These are phyloP conservation scores for Microcebus tavaratra DNA, from an alignment of 2,113 vertebrate genomes.

Conservation along the genomic window DNA sequence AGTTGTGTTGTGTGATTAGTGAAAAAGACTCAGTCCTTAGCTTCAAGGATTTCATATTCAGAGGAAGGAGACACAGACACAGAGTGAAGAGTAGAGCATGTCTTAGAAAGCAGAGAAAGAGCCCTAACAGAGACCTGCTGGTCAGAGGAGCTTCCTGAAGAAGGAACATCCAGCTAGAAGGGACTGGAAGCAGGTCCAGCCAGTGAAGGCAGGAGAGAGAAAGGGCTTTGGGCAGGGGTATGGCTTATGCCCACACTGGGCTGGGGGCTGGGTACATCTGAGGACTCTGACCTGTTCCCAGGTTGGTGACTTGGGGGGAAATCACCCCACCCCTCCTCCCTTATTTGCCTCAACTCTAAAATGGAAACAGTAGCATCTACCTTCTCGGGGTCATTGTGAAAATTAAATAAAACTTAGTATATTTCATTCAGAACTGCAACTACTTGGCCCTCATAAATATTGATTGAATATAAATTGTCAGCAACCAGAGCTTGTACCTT, in stretches of 20 bases:
- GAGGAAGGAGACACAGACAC: background rate
- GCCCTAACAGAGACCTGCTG: background rate
- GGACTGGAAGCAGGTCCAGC: background rate
- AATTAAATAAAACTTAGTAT: conserved; percentile 6
- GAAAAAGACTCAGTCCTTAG: background rate
- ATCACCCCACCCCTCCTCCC: background rate
- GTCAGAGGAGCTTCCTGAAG: background rate
- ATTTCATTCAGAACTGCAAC: background rate
- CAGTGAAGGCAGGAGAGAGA: background rate
- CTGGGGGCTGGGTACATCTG: background rate
- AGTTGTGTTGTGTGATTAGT: background rate
- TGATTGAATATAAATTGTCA: background rate
- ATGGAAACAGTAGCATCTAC: background rate
- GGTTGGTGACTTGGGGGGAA: background rate
- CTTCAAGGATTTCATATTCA: background rate
- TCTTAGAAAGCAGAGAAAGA: background rate
- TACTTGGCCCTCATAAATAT: background rate
- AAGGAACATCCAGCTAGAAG: background rate
- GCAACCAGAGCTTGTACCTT: background rate
- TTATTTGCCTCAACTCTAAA: background rate
- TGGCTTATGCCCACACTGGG: background rate
- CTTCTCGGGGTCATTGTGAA: background rate
- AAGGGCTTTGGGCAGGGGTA: background rate
- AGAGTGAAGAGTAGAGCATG: background rate
- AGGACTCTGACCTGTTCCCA: background rate